Conservation (phyloP, 2,113 vertebrate genomes). For the Symphodus melops region DNA sequence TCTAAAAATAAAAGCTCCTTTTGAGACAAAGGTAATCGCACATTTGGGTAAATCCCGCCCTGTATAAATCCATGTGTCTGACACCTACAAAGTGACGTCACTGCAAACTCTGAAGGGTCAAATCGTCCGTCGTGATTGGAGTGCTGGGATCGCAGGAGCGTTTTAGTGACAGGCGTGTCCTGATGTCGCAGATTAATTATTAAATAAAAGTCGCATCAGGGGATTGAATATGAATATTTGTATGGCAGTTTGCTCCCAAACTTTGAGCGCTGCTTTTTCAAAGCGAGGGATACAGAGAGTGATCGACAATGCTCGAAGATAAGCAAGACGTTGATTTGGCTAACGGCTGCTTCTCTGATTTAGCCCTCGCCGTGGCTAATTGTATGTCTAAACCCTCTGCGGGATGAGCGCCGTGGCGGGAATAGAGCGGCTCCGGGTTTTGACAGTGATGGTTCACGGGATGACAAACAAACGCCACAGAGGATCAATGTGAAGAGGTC, state of each 20-base stretch:
- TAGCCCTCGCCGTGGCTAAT: conserved; percentile 78
- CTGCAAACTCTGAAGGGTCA: too few relatives aligned
- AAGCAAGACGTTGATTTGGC: conserved; percentile 22
- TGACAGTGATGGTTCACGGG: conserved; percentile 80
- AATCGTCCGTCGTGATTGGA: conserved; percentile 44
- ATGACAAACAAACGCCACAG: conserved; percentile 81
- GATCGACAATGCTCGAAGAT: conserved; percentile 21
- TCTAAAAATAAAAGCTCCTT: too few relatives aligned
- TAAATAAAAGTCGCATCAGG: conserved; percentile 51
- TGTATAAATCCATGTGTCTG: too few relatives aligned
- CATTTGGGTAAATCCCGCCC: too few relatives aligned
- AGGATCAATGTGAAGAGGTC: conserved; percentile 77
- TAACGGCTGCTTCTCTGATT: conserved; percentile 47
- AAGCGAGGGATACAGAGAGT: background rate
- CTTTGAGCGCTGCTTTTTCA: conserved; percentile 21
- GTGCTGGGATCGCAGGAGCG: conserved; percentile 47
- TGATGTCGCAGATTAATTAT: conserved; percentile 65
- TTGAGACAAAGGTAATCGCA: too few relatives aligned
- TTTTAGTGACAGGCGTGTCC: conserved; percentile 67
- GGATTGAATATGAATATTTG: conserved; percentile 39
- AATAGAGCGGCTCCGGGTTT: conserved; percentile 62
- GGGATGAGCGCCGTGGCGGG: conserved; percentile 70
- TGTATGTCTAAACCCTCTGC: conserved; percentile 75
- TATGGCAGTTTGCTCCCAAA: conserved; percentile 45
- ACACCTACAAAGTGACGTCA: too few relatives aligned